Evolutionary conservation across 2,888 invertebrate species (phyloP), one percentile per base, ranked within the genome.

Genomic region (Hypolimnas misippus): DNA sequence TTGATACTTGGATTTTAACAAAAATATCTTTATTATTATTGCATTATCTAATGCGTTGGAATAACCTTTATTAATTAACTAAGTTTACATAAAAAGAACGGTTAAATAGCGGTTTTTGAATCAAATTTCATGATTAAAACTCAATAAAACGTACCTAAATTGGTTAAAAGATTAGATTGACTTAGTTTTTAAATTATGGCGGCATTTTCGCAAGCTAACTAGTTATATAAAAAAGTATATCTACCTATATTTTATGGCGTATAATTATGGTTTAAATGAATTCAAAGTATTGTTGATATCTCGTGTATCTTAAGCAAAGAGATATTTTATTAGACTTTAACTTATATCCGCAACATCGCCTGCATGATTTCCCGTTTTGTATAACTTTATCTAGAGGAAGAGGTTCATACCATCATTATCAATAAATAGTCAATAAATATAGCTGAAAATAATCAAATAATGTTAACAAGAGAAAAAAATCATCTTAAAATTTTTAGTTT

Each of bases 21-120:
- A 42, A 19, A 17, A 52, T 52, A 33, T 52, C 42, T 52, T 52
- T 58, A 58, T 44, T 16, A 52, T 42, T 17, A n/a, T 42, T 42
- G 8, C 17, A 16, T 17, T 42, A 42, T 42, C 42, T 16, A 42
- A 8, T 17, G 3, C 16, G 1, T 8, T 42, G 3, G 10, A 40
- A 17, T 17, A 42, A 17, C 16, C 17, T 17, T 17, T 14, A 42
- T 40, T 25, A 50, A 21, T 29, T 33, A 50, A 19, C 21, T 17
- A 50, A 42, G 12, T 25, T 16, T 35, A 29, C 29, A 42, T 44
- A 40, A 65, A 64, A 38, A 62, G 19, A 44, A n/a, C n/a, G 29
- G 57, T 57, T 65, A 58, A 57, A 25, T 57, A 65, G 62, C 46
- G 55, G 62, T 46, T 19, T 44, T 16, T 25, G n/a, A 58, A 55